A percentile compares a stretch with the other conserved stretches of the same genome.
phyloP scores from a whole-genome alignment of 2,888 invertebrate species.

The Spialia ferax region DNA sequence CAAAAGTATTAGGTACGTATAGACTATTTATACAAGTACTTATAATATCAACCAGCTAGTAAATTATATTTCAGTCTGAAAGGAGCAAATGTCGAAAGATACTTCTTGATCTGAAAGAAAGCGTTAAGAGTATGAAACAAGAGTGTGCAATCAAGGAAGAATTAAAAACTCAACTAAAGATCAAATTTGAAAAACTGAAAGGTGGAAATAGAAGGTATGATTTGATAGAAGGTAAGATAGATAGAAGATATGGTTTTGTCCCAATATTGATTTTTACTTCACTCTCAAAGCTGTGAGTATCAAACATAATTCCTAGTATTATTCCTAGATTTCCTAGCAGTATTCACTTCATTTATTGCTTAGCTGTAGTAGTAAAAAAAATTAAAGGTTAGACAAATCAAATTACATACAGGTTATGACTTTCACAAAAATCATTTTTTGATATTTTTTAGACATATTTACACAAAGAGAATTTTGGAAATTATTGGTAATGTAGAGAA shows the following conservation, averaged over 20 bases:
- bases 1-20: too few relatives aligned
- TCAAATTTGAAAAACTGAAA: conserved; percentile 87
- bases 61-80: conserved; percentile 64
- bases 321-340: too few relatives aligned
- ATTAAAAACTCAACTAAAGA: conserved; percentile 86
- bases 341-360: too few relatives aligned
- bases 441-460: conserved; percentile 89
- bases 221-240: too few relatives aligned
- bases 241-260: not conserved
- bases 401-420: not conserved
- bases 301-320: not conserved
- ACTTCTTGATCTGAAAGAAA: conserved; percentile 67
- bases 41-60: not conserved
- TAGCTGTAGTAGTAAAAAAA: too few relatives aligned
- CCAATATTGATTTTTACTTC: not conserved
- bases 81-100: conserved; percentile 68
- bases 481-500: conserved; percentile 98
- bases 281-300: not conserved
- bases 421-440: not conserved
- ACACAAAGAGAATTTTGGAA: conserved; percentile 97
- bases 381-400: not conserved
- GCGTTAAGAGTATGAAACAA: conserved; percentile 73
- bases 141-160: conserved; percentile 85
- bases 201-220: conserved; percentile 82
- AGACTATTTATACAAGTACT: too few relatives aligned